These are phyloP conservation scores for Theretra japonica DNA, from an alignment of 2,888 invertebrate genomes.

Conservation along the genomic window DNA sequence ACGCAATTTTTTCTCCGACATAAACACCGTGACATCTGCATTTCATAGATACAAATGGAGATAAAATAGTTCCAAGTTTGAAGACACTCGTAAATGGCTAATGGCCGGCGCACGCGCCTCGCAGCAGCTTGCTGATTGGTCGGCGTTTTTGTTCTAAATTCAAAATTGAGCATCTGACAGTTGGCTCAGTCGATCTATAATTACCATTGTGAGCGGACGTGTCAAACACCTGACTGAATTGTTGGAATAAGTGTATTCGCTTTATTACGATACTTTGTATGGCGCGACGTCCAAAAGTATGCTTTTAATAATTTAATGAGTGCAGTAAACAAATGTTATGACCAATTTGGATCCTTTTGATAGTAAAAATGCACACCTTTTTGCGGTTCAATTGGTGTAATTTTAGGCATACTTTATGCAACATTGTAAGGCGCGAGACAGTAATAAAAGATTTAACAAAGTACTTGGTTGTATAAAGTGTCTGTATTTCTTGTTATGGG, in stretches of 20 bases:
- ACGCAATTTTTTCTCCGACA: background rate
- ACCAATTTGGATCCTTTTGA: constrained; percentile 18
- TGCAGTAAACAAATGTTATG: constrained; percentile 26
- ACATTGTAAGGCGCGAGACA: constrained; percentile 11
- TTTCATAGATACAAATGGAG: constrained; percentile 28
- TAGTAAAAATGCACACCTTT: constrained; percentile 21
- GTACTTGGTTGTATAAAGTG: background rate
- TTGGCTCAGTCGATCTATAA: constrained; percentile 54
- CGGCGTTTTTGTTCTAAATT: constrained; percentile 66
- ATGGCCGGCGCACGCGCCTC: constrained; percentile 66
- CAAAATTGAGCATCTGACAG: constrained; percentile 55
- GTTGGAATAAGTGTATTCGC: constrained; percentile 33
- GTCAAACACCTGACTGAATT: constrained; percentile 60
- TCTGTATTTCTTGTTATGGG: background rate
- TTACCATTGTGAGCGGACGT: constrained; percentile 55
- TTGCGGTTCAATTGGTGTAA: constrained; percentile 10
- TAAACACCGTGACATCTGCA: constrained; percentile 5
- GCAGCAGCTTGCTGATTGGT: constrained; percentile 67
- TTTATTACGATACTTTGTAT: constrained; percentile 28
- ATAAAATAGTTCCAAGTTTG: constrained; percentile 29
- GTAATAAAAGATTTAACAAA: constrained; percentile 24
- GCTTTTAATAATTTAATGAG: constrained; percentile 22
- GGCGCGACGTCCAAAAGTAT: background rate
- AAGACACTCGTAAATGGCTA: constrained; percentile 25
- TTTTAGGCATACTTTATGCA: constrained; percentile 24